Evolutionary conservation across 2,797 vertebrate species (phyloP), one percentile per base, ranked within the genome.

Genomic region (Pygocentrus nattereri): DNA sequence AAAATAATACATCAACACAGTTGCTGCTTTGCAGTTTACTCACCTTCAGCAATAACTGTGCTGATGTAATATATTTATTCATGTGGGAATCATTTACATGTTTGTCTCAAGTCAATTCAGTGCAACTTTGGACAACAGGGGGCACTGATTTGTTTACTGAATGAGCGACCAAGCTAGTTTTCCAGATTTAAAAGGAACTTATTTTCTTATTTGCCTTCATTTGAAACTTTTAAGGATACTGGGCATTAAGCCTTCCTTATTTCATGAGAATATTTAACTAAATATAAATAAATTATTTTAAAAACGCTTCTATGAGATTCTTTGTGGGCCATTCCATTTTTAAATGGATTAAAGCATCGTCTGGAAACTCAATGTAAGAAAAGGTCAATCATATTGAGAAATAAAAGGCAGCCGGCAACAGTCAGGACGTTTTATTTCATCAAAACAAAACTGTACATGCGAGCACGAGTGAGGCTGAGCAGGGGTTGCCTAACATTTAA

Each of bases 401-500:
- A 50, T 1, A 27, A 72, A 31, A 41, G 30, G 67, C 6, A n/a
- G 34, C 68, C 21, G 38, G 3, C 10, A 62, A 84, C 84, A 85
- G 6, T 67, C 25, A 12, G 25, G 21, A 23, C 27, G 3, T 59
- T 81, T 81, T 81, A 81, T 54, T 82, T 34, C 6, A 56, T 21
- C 19, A 5, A 7, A 50, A 56, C 82, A 81, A 87, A 80, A 84
- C 81, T 85, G 49, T 72, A 89, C 91, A 91, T 91, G 91, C 90
- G 89, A 88, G 91, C 88, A 92, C 84, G 88, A 92, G 90, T 89
- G 89, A 91, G 86, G 82, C 50, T 81, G 25, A 56, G 18, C 1
- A n/a, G 69, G 18, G 16, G 15, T 49, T 30, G 10, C 88, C 84
- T 90, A 89, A 92, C 87, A 92, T 84, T 27, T 52, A 44, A 23